Evolutionary conservation across 2,113 vertebrate species (phyloP), one percentile per base, ranked within the genome.

Genomic region (Trematomus loennbergii): DNA sequence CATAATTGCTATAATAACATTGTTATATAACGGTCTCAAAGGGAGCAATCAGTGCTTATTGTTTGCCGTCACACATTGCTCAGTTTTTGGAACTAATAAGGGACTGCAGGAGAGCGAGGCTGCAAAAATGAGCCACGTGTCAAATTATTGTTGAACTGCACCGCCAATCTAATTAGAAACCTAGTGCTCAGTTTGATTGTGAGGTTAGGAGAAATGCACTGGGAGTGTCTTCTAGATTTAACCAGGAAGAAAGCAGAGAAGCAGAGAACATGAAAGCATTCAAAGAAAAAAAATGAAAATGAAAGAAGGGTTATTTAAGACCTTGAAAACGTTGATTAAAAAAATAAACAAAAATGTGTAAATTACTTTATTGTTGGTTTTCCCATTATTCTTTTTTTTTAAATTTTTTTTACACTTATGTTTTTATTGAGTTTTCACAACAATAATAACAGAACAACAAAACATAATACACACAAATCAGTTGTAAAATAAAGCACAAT

Each of bases 11-110:
- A 18, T 61, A 78, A 85, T 72, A 18, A 57, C 33, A 16, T 72
- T 68, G 60, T 93, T 91, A 85, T 81, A 60, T 76, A 90, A 87
- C 68, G 8, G 2, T 36, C 57, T 72, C 67, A 77, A 29, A 17
- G 22, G 71, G 60, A 29, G 78, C 78, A 84, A 73, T 89, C 77
- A 48, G 50, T 53, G 72, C 66, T 72, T 43, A 69, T 83, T 85
- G 64, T 87, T 75, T 87, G 67, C 52, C 65, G 48, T 69, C 64
- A 10, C 40, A 81, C 65, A 79, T 78, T 79, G 50, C 46, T 18
- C 64, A 67, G 64, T 79, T 73, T 87, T 82, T 80, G 54, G 69
- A 80, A 33, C n/a, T 52, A 81, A 88, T 84, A 57, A 77, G 40
- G 18, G 40, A 66, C 46, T 52, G 76, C 75, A 50, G 59, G 65